A percentile compares a stretch with the other conserved stretches of the same genome.
These are phyloP conservation scores for Scolopax bukidnonensis DNA, from an alignment of 2,797 vertebrate species.

Conservation along the genomic window DNA sequence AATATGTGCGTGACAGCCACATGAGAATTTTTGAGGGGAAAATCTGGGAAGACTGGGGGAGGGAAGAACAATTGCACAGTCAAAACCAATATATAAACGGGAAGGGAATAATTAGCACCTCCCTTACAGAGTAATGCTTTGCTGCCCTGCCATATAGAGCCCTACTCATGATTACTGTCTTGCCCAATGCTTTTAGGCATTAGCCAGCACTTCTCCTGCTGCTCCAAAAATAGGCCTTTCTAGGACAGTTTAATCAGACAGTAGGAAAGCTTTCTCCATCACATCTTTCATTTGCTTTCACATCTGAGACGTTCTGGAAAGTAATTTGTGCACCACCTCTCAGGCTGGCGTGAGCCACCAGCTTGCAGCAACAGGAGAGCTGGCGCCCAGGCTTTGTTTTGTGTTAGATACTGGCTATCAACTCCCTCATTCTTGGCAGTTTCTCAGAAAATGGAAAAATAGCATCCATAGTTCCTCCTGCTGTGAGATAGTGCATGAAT, in stretches of 20 bases:
- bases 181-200: background rate
- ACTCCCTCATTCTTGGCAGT: background rate
- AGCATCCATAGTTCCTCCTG: background rate
- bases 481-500: background rate
- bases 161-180: background rate
- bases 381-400: background rate
- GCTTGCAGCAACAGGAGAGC: background rate
- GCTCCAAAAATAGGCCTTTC: background rate
- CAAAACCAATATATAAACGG: background rate
- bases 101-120: background rate
- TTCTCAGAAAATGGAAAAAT: constrained; percentile 22
- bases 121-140: background rate
- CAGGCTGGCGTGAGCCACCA: background rate
- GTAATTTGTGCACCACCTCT: background rate
- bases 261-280: background rate
- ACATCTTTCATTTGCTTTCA: background rate
- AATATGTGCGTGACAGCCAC: background rate
- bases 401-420: constrained; percentile 11
- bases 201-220: background rate
- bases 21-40: background rate
- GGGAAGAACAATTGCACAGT: background rate
- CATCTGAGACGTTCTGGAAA: background rate
- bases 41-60: background rate
- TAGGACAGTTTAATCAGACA: background rate
- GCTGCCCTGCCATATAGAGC: background rate